Conservation (phyloP, 2,113 vertebrate genomes). For the Erythrocercus mccallii region DNA sequence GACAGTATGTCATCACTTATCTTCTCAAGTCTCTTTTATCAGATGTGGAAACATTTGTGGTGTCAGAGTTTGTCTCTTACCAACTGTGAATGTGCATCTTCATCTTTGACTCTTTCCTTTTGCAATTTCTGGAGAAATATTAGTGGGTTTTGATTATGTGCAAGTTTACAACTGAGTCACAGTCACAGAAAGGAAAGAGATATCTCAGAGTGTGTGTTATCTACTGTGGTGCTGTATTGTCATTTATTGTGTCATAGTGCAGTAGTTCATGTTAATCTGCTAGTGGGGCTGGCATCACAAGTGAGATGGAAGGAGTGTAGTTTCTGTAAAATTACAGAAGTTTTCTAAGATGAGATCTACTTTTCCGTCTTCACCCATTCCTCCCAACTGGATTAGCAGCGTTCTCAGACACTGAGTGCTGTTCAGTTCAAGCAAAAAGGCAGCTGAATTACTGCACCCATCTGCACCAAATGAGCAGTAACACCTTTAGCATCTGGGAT, state of each 20-base stretch:
- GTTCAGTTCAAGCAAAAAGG: constrained; percentile 63
- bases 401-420: constrained; percentile 64
- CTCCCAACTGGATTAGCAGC: not conserved
- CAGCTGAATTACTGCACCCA: constrained; percentile 73
- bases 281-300: not conserved
- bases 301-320: not conserved
- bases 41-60: not conserved
- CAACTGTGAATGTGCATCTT: not conserved
- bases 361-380: not conserved
- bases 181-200: not conserved
- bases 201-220: not conserved
- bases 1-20: constrained; percentile 80
- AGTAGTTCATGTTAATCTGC: not conserved
- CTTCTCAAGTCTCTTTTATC: not conserved
- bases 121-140: not conserved
- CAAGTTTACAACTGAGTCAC: not conserved
- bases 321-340: not conserved
- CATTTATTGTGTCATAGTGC: not conserved
- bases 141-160: not conserved
- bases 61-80: not conserved
- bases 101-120: not conserved
- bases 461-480: constrained; percentile 67
- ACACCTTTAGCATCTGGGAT: constrained; percentile 73
- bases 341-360: constrained; percentile 5
- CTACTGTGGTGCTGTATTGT: not conserved